phyloP scores from a whole-genome alignment of 2,113 vertebrate species.

The Glareola pratincola region DNA sequence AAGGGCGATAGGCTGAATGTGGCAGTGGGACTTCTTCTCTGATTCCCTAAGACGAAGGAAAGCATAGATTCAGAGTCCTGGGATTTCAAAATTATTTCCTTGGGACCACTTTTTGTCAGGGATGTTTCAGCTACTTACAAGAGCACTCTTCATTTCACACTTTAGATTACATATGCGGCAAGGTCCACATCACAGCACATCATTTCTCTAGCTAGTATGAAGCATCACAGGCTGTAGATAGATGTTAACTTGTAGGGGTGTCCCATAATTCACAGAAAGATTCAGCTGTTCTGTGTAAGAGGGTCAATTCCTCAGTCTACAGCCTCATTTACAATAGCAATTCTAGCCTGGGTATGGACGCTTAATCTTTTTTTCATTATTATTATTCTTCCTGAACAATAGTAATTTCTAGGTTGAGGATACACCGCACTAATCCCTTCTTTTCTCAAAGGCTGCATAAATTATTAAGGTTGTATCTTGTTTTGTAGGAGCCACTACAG shows the following conservation, averaged over 20 bases:
- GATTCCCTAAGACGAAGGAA: not conserved
- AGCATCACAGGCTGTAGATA: not conserved
- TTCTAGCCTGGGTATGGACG: not conserved
- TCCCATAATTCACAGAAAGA: constrained; percentile 23
- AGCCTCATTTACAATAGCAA: constrained; percentile 23
- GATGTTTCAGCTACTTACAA: not conserved
- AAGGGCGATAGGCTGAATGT: not conserved
- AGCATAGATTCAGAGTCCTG: not conserved
- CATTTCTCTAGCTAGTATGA: not conserved
- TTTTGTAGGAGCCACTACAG: not conserved
- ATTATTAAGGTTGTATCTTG: not conserved
- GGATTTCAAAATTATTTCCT: not conserved
- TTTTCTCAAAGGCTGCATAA: constrained; percentile 11
- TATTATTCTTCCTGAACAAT: constrained; percentile 43
- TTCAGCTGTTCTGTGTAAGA: not conserved
- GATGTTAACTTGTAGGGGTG: not conserved
- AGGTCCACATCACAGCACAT: not conserved
- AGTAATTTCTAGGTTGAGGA: constrained; percentile 22
- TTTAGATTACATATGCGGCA: not conserved
- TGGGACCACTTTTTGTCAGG: not conserved
- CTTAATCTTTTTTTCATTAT: constrained; percentile 56
- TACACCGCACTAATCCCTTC: not conserved
- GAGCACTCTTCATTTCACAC: not conserved
- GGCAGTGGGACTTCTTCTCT: not conserved
- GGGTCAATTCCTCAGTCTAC: constrained; percentile 9